These are phyloP conservation scores for Oreochromis niloticus DNA, from an alignment of 2,113 vertebrate species.

Conservation along the genomic window DNA sequence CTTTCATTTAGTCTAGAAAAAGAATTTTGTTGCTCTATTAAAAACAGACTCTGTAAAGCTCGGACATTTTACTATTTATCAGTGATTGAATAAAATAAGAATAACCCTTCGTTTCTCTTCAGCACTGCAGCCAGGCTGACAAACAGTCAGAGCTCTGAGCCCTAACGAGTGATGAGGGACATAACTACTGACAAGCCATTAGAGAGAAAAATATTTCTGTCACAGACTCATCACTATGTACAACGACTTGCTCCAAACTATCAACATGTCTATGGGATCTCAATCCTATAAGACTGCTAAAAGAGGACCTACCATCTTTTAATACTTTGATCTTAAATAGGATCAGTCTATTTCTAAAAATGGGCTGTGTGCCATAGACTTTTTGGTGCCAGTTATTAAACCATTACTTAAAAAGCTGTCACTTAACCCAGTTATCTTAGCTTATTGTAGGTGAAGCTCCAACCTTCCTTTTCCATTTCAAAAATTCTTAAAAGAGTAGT, in stretches of 20 bases:
- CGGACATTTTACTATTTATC: not conserved
- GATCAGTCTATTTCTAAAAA: not conserved
- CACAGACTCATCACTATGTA: not conserved
- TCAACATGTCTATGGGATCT: not conserved
- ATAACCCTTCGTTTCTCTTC: not conserved
- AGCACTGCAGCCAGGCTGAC: not conserved
- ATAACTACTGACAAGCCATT: not conserved
- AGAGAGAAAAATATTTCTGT: not conserved
- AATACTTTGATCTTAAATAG: not conserved
- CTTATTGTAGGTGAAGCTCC: too few relatives aligned
- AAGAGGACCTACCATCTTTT: not conserved
- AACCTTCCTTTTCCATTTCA: not conserved
- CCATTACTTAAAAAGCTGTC: not conserved
- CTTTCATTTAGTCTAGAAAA: not conserved
- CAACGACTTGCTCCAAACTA: not conserved
- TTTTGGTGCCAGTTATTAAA: not conserved
- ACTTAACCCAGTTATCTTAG: not conserved
- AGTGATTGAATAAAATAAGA: not conserved
- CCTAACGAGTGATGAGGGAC: accelerated
- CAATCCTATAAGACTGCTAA: not conserved
- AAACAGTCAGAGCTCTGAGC: too few relatives aligned
- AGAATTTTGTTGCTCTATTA: not conserved
- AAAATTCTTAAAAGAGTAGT: not conserved
- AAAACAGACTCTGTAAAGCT: not conserved
- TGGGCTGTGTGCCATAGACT: not conserved